Conservation (phyloP, 2,797 vertebrate species). For the Smutsia gigantea region DNA sequence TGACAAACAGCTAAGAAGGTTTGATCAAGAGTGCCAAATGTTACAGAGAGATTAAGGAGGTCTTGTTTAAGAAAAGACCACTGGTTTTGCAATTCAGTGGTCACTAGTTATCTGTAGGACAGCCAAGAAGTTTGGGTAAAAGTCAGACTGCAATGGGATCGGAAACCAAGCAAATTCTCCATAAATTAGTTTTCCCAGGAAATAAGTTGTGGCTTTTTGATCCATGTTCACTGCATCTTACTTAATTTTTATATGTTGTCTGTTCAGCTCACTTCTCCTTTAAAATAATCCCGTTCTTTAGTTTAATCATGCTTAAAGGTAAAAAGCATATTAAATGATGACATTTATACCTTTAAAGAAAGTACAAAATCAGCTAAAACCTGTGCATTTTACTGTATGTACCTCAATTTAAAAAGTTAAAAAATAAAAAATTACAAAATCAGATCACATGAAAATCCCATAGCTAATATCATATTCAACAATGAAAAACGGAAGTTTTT, state of each 20-base stretch:
- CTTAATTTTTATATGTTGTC: not conserved
- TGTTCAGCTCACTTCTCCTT: not conserved
- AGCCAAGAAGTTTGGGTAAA: not conserved
- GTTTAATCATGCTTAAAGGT: not conserved
- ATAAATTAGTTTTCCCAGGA: not conserved
- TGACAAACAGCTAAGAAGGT: not conserved
- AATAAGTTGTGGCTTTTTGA: not conserved
- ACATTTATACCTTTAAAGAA: not conserved
- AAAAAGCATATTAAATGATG: not conserved
- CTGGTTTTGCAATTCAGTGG: not conserved
- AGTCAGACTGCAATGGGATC: not conserved
- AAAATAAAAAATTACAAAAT: not conserved
- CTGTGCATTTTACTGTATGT: no score
- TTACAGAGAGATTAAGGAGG: not conserved
- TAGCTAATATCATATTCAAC: not conserved
- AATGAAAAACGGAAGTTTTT: not conserved
- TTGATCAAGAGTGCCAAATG: not conserved
- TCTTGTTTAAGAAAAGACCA: not conserved
- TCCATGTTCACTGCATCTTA: not conserved
- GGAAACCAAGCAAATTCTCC: not conserved
- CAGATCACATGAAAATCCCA: not conserved
- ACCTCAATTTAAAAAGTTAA: no score
- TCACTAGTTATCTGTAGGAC: not conserved
- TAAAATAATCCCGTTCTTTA: not conserved
- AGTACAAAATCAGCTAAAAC: not conserved